A percentile compares a stretch with the other conserved stretches of the same genome.
Evolutionary conservation across 2,888 invertebrate genomes (phyloP).

Genomic region (Labia minor): DNA sequence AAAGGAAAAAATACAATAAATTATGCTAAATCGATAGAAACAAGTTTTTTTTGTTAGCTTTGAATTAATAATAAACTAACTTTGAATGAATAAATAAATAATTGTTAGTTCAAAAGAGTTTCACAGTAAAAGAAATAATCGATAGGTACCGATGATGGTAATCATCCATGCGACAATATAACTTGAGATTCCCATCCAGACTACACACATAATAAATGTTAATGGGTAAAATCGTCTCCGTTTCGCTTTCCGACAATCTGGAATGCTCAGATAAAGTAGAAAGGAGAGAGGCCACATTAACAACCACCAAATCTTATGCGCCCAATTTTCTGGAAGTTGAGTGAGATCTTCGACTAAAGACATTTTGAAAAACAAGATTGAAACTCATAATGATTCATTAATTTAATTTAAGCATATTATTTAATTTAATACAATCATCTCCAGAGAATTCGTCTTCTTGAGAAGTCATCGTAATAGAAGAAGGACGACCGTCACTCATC

Average conservation of each 20-base stretch:
- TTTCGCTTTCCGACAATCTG: conserved; percentile 48
- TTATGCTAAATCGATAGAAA: too few species aligned
- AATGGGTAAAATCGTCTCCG: conserved; percentile 55
- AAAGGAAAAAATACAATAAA: too few species aligned
- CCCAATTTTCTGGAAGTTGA: neutral
- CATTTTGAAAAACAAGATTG: neutral
- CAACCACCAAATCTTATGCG: conserved; percentile 48
- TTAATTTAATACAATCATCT: neutral
- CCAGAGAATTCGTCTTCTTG: neutral
- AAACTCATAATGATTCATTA: too few species aligned
- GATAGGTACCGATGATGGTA: conserved; percentile 58
- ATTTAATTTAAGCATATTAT: neutral
- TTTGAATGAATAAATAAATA: too few species aligned
- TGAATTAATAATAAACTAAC: too few species aligned
- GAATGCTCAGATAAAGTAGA: conserved; percentile 55
- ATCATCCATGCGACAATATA: conserved; percentile 90
- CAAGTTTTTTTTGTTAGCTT: too few species aligned
- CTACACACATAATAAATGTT: conserved; percentile 74
- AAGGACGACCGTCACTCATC: neutral
- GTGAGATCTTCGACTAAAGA: neutral
- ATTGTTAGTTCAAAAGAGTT: conserved; percentile 22
- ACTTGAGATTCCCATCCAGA: conserved; percentile 75
- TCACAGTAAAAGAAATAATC: conserved; percentile 15
- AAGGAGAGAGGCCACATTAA: conserved; percentile 61
- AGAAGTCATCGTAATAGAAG: neutral